These are phyloP conservation scores for Tyrophagus putrescentiae DNA, from an alignment of 1,140 invertebrate species.

Conservation along the genomic window DNA sequence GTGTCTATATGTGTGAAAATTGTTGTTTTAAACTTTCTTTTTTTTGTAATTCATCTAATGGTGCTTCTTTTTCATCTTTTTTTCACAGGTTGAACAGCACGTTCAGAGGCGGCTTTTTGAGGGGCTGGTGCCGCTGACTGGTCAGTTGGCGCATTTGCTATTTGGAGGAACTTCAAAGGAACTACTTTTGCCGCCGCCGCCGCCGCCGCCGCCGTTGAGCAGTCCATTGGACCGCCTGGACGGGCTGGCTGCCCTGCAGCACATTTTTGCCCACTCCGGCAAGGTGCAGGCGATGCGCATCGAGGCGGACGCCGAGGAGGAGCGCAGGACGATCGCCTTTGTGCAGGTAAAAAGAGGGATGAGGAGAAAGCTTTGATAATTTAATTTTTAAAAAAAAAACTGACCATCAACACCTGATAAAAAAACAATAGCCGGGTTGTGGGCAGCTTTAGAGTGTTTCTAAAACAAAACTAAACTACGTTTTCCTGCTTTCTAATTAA, in stretches of 20 bases:
- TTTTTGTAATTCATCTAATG: too few relatives aligned
- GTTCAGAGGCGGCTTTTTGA: too few relatives aligned
- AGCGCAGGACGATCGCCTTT: background rate
- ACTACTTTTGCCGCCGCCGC: too few relatives aligned
- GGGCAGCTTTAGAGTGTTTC: background rate
- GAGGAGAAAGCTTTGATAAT: background rate
- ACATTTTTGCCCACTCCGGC: background rate
- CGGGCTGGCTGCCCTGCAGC: slow-evolving; percentile 14
- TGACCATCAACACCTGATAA: background rate
- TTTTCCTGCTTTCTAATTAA: background rate
- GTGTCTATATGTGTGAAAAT: too few relatives aligned
- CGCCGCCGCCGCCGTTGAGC: background rate
- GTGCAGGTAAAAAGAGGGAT: slow-evolving; percentile 1
- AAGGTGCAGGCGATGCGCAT: background rate
- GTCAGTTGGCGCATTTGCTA: too few relatives aligned
- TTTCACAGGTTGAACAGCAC: too few relatives aligned
- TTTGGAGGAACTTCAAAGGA: too few relatives aligned
- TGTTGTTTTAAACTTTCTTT: too few relatives aligned
- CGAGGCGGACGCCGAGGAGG: background rate
- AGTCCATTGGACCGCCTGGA: slow-evolving; percentile 23
- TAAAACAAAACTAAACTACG: background rate
- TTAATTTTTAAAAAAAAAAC: background rate
- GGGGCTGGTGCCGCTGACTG: too few relatives aligned
- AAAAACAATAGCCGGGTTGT: background rate
- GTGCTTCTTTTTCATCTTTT: too few relatives aligned